A percentile compares a stretch with the other conserved stretches of the same genome.
These are phyloP conservation scores for Mus spretus DNA, from an alignment of 2,797 vertebrate genomes.

Conservation along the genomic window DNA sequence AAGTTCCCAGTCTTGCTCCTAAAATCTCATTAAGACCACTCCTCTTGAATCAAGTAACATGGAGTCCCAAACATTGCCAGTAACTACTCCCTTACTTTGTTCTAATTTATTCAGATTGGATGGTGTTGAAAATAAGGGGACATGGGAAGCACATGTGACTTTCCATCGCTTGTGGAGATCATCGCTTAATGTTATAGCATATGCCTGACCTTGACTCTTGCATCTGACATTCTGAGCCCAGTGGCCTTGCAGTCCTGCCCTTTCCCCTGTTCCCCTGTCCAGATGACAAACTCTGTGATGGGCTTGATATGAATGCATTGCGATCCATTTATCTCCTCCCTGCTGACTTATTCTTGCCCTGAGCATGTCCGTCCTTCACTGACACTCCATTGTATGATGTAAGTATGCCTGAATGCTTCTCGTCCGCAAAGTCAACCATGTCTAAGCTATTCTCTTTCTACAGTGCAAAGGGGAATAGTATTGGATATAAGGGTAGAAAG, in stretches of 20 bases:
- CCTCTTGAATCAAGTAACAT: neutral
- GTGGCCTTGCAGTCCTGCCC: neutral
- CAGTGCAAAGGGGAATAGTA: neutral
- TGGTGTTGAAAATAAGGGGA: constrained; percentile 11
- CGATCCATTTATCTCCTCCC: constrained; percentile 41
- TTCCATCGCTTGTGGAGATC: neutral
- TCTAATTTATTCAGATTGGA: neutral
- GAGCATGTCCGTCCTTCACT: constrained; percentile 22
- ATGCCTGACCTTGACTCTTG: neutral
- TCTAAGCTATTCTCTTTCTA: neutral
- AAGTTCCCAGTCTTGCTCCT: neutral
- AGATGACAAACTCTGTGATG: neutral
- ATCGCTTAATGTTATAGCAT: neutral
- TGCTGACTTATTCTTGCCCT: constrained; percentile 54
- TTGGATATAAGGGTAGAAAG: neutral
- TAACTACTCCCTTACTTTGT: neutral
- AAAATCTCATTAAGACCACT: neutral
- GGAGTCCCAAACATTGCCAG: neutral
- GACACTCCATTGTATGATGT: neutral
- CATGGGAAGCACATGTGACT: accelerated
- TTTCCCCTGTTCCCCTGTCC: neutral
- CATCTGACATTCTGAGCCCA: neutral
- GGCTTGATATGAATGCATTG: neutral
- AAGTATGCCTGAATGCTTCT: neutral
- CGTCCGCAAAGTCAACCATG: neutral